Conservation (phyloP, 2,797 vertebrate species). For the Eidolon dupreanum region DNA sequence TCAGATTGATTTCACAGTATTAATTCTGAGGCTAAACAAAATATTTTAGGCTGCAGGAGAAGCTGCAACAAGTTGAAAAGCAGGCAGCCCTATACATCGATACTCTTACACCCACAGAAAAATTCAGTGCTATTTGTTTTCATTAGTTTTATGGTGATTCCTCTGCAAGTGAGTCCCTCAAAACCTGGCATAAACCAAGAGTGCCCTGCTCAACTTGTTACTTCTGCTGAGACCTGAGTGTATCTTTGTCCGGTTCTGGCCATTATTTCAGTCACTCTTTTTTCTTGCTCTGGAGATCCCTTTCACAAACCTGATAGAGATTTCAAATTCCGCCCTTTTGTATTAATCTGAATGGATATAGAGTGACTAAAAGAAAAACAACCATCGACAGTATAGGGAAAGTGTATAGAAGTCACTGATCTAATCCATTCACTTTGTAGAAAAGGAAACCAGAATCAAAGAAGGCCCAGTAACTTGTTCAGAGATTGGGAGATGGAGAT, state of each 20-base stretch:
- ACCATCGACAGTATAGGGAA: not conserved
- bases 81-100: not conserved
- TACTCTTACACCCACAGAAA: not conserved
- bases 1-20: not conserved
- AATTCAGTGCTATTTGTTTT: not conserved
- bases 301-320: not conserved
- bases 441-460: not conserved
- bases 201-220: not conserved
- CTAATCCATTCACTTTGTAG: not conserved
- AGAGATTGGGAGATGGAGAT: not conserved
- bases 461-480: not conserved
- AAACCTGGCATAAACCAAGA: not conserved
- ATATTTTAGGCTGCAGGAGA: not conserved
- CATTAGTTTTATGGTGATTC: not conserved
- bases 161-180: not conserved
- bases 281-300: not conserved
- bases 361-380: not conserved
- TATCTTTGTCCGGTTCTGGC: not conserved
- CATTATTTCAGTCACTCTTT: not conserved
- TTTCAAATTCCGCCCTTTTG: not conserved
- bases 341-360: not conserved
- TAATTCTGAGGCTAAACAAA: conserved; percentile 40
- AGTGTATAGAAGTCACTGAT: not conserved
- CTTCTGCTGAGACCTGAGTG: not conserved
- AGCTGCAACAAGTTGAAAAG: not conserved